phyloP scores from a whole-genome alignment of 2,888 invertebrate species.

The Lasiommata megera region DNA sequence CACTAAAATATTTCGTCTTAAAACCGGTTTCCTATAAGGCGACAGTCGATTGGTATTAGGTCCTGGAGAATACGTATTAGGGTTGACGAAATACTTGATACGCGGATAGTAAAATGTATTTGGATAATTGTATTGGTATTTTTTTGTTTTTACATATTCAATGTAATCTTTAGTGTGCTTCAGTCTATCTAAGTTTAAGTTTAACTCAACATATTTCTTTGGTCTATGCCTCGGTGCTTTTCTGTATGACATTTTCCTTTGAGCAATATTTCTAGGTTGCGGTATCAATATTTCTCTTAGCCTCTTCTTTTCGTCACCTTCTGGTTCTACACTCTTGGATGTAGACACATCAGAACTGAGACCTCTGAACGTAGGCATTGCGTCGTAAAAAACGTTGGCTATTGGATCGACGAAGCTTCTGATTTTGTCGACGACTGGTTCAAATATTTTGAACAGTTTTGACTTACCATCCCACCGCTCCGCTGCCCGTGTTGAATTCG shows the following conservation, averaged over 20 bases:
- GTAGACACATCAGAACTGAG: slow-evolving; percentile 64
- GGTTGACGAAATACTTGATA: slow-evolving; percentile 65
- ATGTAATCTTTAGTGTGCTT: slow-evolving; percentile 71
- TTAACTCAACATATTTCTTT: slow-evolving; percentile 66
- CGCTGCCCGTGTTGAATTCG: slow-evolving; percentile 69
- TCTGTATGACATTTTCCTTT: slow-evolving; percentile 62
- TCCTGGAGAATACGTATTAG: slow-evolving; percentile 48
- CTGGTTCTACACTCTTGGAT: slow-evolving; percentile 51
- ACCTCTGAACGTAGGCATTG: slow-evolving; percentile 71
- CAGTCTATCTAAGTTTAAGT: slow-evolving; percentile 63
- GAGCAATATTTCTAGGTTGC: slow-evolving; percentile 69
- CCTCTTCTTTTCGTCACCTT: slow-evolving; percentile 51
- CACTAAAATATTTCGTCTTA: slow-evolving; percentile 38
- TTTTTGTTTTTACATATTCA: slow-evolving; percentile 72
- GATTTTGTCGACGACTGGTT: slow-evolving; percentile 65
- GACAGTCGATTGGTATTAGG: slow-evolving; percentile 58
- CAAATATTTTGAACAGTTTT: slow-evolving; percentile 68
- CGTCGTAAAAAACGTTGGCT: slow-evolving; percentile 63
- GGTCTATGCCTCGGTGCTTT: slow-evolving; percentile 52
- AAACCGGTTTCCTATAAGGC: slow-evolving; percentile 47
- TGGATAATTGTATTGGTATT: slow-evolving; percentile 72
- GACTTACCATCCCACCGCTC: slow-evolving; percentile 80
- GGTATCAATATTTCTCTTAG: slow-evolving; percentile 65
- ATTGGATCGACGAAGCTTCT: slow-evolving; percentile 65
- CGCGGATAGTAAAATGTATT: slow-evolving; percentile 69